Conservation (phyloP, 2,888 invertebrate genomes). For the Nemoura dubitans region DNA sequence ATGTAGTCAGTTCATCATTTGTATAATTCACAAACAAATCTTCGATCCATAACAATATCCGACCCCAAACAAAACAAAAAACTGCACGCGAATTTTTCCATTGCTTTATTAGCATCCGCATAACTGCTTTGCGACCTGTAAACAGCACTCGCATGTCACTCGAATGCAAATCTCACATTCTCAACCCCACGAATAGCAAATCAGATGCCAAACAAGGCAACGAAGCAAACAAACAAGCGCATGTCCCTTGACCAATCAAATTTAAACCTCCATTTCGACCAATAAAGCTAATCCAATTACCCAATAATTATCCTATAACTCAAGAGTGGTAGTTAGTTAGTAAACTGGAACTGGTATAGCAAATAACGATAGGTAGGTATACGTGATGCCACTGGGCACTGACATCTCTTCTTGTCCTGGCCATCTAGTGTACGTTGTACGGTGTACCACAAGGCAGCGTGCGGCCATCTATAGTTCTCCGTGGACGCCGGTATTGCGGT, state of each 20-base stretch:
- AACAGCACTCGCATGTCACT: no score
- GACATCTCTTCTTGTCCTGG: background rate
- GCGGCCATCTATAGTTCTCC: background rate
- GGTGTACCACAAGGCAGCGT: background rate
- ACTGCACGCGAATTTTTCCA: background rate
- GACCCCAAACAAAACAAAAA: background rate
- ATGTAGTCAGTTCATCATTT: no score
- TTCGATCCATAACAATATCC: background rate
- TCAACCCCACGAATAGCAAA: no score
- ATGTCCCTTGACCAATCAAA: background rate
- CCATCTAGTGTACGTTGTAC: no score
- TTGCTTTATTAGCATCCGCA: no score
- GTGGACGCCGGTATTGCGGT: background rate
- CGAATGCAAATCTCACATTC: no score
- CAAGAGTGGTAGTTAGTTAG: background rate
- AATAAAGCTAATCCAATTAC: background rate
- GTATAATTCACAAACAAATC: no score
- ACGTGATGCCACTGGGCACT: background rate
- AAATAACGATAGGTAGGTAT: background rate
- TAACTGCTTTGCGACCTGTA: no score
- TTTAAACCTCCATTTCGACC: background rate
- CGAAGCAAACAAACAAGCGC: background rate
- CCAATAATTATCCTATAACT: background rate
- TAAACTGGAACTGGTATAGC: background rate
- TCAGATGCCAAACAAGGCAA: background rate